Conservation (phyloP, 2,113 vertebrate genomes). For the Eclectus roratus region DNA sequence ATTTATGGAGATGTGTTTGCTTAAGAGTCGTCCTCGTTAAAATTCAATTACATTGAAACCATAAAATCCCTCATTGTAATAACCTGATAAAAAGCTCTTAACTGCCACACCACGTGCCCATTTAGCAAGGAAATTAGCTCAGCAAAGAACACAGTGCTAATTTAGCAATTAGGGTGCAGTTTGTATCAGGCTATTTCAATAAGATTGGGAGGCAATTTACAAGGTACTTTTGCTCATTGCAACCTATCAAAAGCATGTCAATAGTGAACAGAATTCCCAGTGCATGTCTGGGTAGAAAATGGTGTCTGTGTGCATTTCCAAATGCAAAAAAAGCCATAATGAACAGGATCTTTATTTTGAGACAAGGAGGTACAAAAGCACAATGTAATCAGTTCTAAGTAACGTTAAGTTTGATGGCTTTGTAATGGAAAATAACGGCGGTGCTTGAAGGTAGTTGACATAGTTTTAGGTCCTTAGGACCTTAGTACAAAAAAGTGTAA, state of each 20-base stretch:
- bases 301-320: background rate
- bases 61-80: constrained; percentile 58
- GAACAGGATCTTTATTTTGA: background rate
- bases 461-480: too few species aligned
- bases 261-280: background rate
- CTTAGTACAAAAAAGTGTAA: too few species aligned
- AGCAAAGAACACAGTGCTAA: constrained; percentile 50
- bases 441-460: too few species aligned
- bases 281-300: background rate
- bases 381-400: too few species aligned
- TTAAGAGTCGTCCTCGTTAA: constrained; percentile 38
- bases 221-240: constrained; percentile 19
- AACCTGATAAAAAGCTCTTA: constrained; percentile 58
- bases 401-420: too few species aligned
- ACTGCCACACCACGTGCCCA: background rate
- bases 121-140: constrained; percentile 56
- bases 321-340: background rate
- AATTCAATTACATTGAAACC: constrained; percentile 64
- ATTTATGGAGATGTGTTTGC: constrained; percentile 54
- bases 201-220: constrained; percentile 42
- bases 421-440: too few species aligned
- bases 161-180: constrained; percentile 52
- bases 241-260: background rate
- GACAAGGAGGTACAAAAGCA: too few species aligned
- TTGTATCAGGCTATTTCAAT: constrained; percentile 37